Conservation (phyloP, 2,797 vertebrate species). For the Eidolon dupreanum region DNA sequence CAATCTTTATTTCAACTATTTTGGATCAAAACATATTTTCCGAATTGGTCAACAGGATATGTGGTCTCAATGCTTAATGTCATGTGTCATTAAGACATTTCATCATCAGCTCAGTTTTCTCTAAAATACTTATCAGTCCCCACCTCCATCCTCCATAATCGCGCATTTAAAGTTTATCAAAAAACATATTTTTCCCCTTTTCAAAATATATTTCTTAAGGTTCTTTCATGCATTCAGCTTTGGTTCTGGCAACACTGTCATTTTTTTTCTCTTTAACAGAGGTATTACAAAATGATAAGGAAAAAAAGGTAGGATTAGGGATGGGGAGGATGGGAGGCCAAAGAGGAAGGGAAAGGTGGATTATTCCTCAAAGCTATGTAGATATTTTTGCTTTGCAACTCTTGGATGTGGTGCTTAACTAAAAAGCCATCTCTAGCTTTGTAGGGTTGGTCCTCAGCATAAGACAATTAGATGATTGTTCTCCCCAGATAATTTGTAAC, state of each 20-base stretch:
- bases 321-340: background rate
- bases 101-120: background rate
- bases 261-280: background rate
- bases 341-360: background rate
- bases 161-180: background rate
- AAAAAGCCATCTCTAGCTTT: background rate
- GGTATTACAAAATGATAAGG: background rate
- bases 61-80: background rate
- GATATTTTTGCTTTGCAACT: background rate
- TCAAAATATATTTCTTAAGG: background rate
- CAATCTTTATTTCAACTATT: conserved; percentile 14
- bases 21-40: conserved; percentile 28
- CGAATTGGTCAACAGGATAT: background rate
- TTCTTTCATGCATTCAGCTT: background rate
- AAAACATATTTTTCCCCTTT: background rate
- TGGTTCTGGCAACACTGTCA: background rate
- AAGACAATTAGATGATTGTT: background rate
- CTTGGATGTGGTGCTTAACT: background rate
- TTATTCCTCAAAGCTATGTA: background rate
- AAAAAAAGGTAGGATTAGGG: background rate
- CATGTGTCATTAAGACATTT: background rate
- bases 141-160: background rate
- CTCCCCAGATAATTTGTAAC: background rate
- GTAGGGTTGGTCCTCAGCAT: background rate
- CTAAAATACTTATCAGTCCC: background rate